Percentiles rank a stretch among this genome's conserved stretches.
Conservation (phyloP, 1,140 invertebrate species). For the Magallana ariakensis region DNA sequence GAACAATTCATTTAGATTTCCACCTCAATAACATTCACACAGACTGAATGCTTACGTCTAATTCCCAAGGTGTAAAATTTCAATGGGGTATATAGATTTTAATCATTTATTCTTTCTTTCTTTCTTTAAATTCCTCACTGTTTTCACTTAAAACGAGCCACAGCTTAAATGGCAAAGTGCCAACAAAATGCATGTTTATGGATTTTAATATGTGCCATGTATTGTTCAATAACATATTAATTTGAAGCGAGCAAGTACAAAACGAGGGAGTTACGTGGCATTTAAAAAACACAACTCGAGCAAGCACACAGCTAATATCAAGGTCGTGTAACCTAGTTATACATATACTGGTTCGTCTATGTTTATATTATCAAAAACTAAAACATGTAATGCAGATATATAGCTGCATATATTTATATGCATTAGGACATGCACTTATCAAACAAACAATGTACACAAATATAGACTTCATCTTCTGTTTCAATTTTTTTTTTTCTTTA, state of each 20-base stretch:
- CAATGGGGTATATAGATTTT: slow-evolving; percentile 26
- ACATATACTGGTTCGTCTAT: too few species aligned
- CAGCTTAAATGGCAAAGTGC: background rate
- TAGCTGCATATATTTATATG: too few species aligned
- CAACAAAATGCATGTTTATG: background rate
- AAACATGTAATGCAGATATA: too few species aligned
- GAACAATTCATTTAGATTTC: slow-evolving; percentile 8
- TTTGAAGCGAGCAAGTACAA: slow-evolving; percentile 17
- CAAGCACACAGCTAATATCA: too few species aligned
- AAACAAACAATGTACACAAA: too few species aligned
- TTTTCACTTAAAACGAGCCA: slow-evolving; percentile 20
- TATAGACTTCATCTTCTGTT: too few species aligned
- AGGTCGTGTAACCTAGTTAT: too few species aligned
- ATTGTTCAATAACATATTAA: slow-evolving; percentile 33
- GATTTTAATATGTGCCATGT: background rate
- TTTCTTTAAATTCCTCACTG: background rate
- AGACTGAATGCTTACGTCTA: background rate
- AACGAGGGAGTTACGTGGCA: background rate
- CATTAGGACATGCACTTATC: too few species aligned
- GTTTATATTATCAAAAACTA: too few species aligned
- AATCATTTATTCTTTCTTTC: slow-evolving; percentile 20
- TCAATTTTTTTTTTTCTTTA: too few species aligned
- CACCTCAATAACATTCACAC: background rate
- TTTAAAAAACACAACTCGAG: background rate
- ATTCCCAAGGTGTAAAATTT: slow-evolving; percentile 11